Percentiles rank a stretch among this genome's conserved stretches.
phyloP scores from a whole-genome alignment of 2,888 invertebrate genomes.

The Drosophila sordidula region DNA sequence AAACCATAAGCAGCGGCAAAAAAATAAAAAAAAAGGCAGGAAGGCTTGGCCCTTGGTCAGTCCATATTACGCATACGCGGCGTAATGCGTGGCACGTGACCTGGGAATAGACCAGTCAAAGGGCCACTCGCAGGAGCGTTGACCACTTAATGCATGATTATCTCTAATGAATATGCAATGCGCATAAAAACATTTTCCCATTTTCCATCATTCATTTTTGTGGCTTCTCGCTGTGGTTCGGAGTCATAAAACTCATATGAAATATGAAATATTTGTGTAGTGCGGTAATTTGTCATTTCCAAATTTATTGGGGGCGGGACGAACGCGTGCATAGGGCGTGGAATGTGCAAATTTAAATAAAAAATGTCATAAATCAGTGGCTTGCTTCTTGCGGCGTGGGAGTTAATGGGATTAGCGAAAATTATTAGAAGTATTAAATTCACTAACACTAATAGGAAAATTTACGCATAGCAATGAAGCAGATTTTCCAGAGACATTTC shows the following conservation, averaged over 20 bases:
- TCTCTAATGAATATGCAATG: constrained; percentile 77
- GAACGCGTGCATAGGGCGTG: not conserved
- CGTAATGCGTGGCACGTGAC: constrained; percentile 59
- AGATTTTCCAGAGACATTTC: too few relatives aligned
- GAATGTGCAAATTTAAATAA: constrained; percentile 26
- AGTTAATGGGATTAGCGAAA: not conserved
- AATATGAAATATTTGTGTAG: constrained; percentile 43
- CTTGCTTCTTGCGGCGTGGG: not conserved
- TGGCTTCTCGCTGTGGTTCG: constrained; percentile 3
- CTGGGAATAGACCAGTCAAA: constrained; percentile 23
- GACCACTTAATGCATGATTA: constrained; percentile 75
- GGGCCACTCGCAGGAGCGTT: constrained; percentile 19
- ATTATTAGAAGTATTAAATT: not conserved
- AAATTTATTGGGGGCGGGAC: constrained; percentile 14
- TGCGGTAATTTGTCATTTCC: constrained; percentile 53
- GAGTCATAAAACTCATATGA: constrained; percentile 39
- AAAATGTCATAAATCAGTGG: constrained; percentile 44
- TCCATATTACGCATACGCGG: constrained; percentile 57
- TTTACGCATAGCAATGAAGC: too few relatives aligned
- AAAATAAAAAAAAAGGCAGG: not conserved
- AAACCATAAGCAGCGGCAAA: not conserved
- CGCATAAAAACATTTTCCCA: constrained; percentile 32
- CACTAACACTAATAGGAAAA: not conserved
- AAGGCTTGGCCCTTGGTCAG: constrained; percentile 28
- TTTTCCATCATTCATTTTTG: not conserved